Percentiles rank a stretch among this genome's conserved stretches.
Evolutionary conservation across 2,888 invertebrate species (phyloP).

Genomic region (Drosophila hawaiiensis): DNA sequence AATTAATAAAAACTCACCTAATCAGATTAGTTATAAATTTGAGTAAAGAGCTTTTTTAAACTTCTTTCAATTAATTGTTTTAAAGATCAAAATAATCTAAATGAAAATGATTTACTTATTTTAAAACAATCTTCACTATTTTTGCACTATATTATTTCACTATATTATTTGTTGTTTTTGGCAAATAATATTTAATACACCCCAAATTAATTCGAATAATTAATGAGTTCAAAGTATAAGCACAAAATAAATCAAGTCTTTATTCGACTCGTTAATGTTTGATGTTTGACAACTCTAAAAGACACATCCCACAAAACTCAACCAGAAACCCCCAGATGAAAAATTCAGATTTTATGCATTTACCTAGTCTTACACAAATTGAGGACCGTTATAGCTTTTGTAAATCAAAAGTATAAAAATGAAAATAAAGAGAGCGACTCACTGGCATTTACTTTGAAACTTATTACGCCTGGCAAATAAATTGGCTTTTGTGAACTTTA

Average conservation of each 20-base stretch:
- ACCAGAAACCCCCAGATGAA: background rate
- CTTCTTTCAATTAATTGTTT: background rate
- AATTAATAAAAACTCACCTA: background rate
- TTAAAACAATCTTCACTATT: background rate
- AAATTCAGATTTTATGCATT: background rate
- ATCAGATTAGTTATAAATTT: background rate
- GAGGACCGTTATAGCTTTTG: constrained; percentile 31
- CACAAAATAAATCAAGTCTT: background rate
- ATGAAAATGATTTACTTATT: background rate
- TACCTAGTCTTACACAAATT: constrained; percentile 35
- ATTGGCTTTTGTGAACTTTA: constrained; percentile 80
- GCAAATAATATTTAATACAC: background rate
- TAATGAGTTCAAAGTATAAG: background rate
- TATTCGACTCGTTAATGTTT: background rate
- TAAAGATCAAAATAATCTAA: background rate
- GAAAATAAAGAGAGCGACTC: constrained; percentile 12
- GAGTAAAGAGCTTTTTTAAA: background rate
- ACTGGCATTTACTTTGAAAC: constrained; percentile 35
- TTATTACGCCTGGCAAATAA: constrained; percentile 66
- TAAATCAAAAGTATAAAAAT: constrained; percentile 8
- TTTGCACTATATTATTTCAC: background rate
- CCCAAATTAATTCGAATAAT: background rate
- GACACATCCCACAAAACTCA: background rate
- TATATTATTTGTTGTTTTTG: too few species aligned
- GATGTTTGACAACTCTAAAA: background rate